Evolutionary conservation across 2,888 invertebrate species (phyloP).

Genomic region (Tenthredo mesomela): DNA sequence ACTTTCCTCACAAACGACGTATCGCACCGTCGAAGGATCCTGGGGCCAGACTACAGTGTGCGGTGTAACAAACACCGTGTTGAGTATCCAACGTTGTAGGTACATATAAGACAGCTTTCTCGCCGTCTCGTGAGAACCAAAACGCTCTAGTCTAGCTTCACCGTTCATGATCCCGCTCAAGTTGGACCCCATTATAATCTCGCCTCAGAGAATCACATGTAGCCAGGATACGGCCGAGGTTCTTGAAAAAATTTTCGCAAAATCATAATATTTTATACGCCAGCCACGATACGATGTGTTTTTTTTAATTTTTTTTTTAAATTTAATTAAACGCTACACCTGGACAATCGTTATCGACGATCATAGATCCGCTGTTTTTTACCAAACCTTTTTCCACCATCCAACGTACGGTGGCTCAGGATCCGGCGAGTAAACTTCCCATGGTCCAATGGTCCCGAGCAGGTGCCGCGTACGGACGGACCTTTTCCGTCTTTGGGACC

Average conservation of each 20-base stretch:
- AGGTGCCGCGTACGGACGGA: constrained; percentile 33
- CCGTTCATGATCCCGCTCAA: constrained; percentile 25
- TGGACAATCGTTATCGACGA: constrained; percentile 30
- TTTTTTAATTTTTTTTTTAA: neutral
- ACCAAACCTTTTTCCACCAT: neutral
- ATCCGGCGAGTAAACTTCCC: constrained; percentile 40
- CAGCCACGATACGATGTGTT: neutral
- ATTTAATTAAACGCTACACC: neutral
- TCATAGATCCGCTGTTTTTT: constrained; percentile 9
- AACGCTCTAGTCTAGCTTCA: constrained; percentile 36
- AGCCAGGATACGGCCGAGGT: neutral
- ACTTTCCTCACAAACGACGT: neutral
- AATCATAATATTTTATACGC: neutral
- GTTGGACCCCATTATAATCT: constrained; percentile 43
- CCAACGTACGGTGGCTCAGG: neutral
- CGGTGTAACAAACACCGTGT: constrained; percentile 25
- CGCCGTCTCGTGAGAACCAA: constrained; percentile 75
- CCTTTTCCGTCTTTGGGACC: constrained; percentile 51
- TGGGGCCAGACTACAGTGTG: neutral
- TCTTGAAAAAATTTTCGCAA: neutral
- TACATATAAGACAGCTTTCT: constrained; percentile 66
- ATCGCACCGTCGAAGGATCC: neutral
- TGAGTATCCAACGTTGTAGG: neutral
- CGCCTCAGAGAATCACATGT: constrained; percentile 20
- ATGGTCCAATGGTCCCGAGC: constrained; percentile 25